Evolutionary conservation across 2,888 invertebrate genomes (phyloP).

Genomic region (Agrochola lota): DNA sequence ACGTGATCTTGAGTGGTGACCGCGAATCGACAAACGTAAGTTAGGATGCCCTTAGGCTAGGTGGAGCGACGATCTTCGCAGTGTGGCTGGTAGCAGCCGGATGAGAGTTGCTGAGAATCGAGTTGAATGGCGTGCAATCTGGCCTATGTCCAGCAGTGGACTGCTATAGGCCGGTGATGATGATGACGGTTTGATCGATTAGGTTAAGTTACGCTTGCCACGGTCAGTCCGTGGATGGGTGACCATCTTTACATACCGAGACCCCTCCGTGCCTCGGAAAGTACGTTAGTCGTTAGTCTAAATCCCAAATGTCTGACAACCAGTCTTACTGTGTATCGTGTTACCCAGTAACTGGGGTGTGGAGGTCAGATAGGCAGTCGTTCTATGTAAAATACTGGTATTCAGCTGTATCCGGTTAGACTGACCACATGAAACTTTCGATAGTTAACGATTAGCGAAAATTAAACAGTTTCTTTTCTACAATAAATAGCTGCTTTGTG

Average conservation of each 20-base stretch:
- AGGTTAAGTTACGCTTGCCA: background rate
- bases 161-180: too few relatives aligned
- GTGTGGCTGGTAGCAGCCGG: too few relatives aligned
- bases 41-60: too few relatives aligned
- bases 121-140: too few relatives aligned
- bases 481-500: too few relatives aligned
- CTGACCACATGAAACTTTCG: background rate
- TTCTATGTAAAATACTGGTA: background rate
- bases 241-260: background rate
- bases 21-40: too few relatives aligned
- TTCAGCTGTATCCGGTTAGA: background rate
- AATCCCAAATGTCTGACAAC: background rate
- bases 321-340: background rate
- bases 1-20: too few relatives aligned
- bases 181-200: background rate
- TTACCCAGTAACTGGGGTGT: background rate
- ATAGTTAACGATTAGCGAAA: too few relatives aligned
- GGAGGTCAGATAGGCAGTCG: background rate
- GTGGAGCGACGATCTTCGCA: too few relatives aligned
- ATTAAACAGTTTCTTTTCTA: too few relatives aligned
- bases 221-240: background rate
- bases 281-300: background rate
- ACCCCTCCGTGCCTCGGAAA: background rate
- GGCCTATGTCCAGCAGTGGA: too few relatives aligned
- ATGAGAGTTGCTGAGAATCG: too few relatives aligned